Conservation (phyloP, 2,888 invertebrate species). For the Apocheima hispidaria region DNA sequence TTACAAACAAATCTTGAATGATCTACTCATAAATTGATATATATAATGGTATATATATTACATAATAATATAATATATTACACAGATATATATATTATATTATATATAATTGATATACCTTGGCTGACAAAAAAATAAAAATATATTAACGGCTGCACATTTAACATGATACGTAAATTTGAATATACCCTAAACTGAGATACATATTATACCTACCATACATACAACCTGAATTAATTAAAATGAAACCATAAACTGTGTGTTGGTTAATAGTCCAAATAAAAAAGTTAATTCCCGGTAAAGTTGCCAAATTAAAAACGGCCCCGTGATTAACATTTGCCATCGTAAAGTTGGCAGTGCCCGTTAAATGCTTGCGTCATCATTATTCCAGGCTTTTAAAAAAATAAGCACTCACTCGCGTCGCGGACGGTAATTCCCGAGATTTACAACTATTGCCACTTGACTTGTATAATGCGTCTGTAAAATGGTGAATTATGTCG, state of each 20-base stretch:
- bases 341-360: conserved; percentile 29
- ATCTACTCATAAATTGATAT: too few relatives aligned
- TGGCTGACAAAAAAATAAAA: too few relatives aligned
- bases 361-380: conserved; percentile 35
- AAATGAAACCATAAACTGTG: conserved; percentile 35
- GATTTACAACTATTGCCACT: conserved; percentile 54
- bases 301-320: conserved; percentile 43
- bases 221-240: conserved; percentile 26
- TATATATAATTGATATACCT: too few relatives aligned
- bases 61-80: too few relatives aligned
- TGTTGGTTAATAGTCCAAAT: conserved; percentile 35
- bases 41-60: too few relatives aligned
- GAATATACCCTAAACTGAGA: background rate
- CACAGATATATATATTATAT: too few relatives aligned
- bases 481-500: conserved; percentile 47
- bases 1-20: too few relatives aligned
- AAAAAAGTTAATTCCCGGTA: conserved; percentile 40
- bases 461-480: conserved; percentile 49
- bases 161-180: too few relatives aligned
- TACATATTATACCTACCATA: background rate
- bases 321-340: conserved; percentile 42
- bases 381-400: conserved; percentile 42
- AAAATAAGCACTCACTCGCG: conserved; percentile 40
- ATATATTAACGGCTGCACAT: too few relatives aligned
- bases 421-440: conserved; percentile 37